Base-by-base conservation (phyloP, 2,797 vertebrate genomes). In the Molossus alvarezi region DNA sequence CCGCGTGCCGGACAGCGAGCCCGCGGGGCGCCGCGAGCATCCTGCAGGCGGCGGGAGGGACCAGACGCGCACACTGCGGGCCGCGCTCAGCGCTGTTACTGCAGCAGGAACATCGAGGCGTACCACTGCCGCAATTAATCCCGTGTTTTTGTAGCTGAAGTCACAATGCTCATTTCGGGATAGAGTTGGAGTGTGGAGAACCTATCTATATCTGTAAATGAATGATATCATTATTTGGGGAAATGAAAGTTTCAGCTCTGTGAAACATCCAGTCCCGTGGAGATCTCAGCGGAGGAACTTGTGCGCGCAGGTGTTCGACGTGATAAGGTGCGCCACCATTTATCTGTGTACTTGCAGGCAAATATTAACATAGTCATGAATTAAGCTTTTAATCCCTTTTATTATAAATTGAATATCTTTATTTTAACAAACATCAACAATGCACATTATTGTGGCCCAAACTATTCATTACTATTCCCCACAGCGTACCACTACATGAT, bases 391-490 rank as follows among this genome's bases (percentile, higher is more conserved):
- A 99, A 99, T 99, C 99, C 99, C 98, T 98, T 98, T 99, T 99
- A 98, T 99, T 99, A 99, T 99, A 99, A 99, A 99, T 99, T 99
- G 99, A 99, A 99, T 99, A 99, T 99, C 99, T 99, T 99, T 99
- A 99, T 99, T 99, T 99, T 99, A 99, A 99, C 98, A 99, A 99
- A 99, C 98, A 98, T 97, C 98, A 98, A 98, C 98, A 98, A 98
- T 98, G 98, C 98, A 97, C 98, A 98, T 98, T 98, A 99, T 98
- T 98, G 98, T 99, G 98, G 98, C 98, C 98, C 98, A 97, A 97
- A 98, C 98, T 98, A 98, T 99, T 99, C 99, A 99, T 98, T 98
- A 97, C 98, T 97, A 98, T 98, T 99, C 98, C 99, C 99, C 96
- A 97, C 98, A 98, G 99, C 98, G 98, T 97, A 97, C 98, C 98